Percentiles rank a stretch among this genome's conserved stretches.
Conservation (phyloP, 2,113 vertebrate genomes). For the Suncus etruscus region DNA sequence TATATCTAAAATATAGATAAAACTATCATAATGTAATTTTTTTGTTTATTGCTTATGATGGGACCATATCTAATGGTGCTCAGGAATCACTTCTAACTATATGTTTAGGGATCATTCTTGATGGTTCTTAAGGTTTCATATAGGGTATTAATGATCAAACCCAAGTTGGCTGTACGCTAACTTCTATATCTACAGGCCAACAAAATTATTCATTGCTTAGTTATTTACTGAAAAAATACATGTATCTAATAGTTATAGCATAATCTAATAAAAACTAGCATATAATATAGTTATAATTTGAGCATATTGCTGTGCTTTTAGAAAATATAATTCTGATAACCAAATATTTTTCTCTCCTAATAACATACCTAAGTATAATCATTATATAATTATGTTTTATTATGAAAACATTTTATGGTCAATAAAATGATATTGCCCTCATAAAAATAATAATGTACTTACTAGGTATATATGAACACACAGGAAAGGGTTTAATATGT, state of each 20-base stretch:
- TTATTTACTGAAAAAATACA: not conserved
- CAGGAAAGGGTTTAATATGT: not conserved
- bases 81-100: too few species aligned
- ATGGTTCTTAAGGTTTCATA: too few species aligned
- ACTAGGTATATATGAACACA: not conserved
- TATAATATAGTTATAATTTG: not conserved
- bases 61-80: not conserved
- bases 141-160: too few species aligned
- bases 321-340: not conserved
- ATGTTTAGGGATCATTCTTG: too few species aligned
- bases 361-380: not conserved
- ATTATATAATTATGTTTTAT: not conserved
- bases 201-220: too few species aligned
- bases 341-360: not conserved
- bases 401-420: not conserved
- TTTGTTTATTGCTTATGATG: not conserved
- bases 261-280: not conserved
- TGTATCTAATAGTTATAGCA: not conserved
- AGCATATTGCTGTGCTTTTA: conserved; percentile 2
- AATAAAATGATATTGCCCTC: not conserved
- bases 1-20: conserved; percentile 26
- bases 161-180: too few species aligned
- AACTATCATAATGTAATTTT: not conserved
- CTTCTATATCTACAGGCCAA: too few species aligned
- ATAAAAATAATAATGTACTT: not conserved